Evolutionary conservation across 2,888 invertebrate genomes (phyloP).

Genomic region (Agrilus mali): DNA sequence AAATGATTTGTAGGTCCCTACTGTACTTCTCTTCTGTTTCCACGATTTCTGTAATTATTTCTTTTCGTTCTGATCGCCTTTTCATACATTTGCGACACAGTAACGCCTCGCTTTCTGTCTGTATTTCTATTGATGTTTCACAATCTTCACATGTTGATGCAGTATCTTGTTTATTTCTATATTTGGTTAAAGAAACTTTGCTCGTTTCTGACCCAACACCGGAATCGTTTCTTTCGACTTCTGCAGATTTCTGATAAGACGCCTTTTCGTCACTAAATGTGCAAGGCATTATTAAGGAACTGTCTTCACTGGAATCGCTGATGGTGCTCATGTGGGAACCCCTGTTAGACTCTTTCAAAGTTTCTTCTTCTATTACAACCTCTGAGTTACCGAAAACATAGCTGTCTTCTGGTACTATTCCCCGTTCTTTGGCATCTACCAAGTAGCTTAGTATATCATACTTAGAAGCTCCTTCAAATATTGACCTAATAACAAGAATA

Average conservation of each 20-base stretch:
- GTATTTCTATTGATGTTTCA: constrained; percentile 66
- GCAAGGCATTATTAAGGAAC: constrained; percentile 52
- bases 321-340: constrained; percentile 66
- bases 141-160: constrained; percentile 65
- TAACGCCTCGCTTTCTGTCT: constrained; percentile 63
- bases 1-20: constrained; percentile 79
- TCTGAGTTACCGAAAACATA: constrained; percentile 47
- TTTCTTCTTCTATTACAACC: constrained; percentile 34
- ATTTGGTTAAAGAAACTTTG: constrained; percentile 68
- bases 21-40: constrained; percentile 95
- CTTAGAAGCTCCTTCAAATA: constrained; percentile 73
- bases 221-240: constrained; percentile 84
- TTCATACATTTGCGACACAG: constrained; percentile 82
- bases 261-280: constrained; percentile 43
- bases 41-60: constrained; percentile 88
- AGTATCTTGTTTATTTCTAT: constrained; percentile 48
- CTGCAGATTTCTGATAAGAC: constrained; percentile 49
- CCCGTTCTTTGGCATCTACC: constrained; percentile 73
- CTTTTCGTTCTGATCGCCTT: constrained; percentile 79
- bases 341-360: constrained; percentile 50
- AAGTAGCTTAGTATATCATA: constrained; percentile 83
- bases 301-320: constrained; percentile 80
- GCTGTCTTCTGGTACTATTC: constrained; percentile 56
- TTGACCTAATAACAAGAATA: constrained; percentile 35
- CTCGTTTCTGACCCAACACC: constrained; percentile 88